A percentile compares a stretch with the other conserved stretches of the same genome.
phyloP scores from a whole-genome alignment of 1,140 invertebrate species.

The Chironomus striatipennis region DNA sequence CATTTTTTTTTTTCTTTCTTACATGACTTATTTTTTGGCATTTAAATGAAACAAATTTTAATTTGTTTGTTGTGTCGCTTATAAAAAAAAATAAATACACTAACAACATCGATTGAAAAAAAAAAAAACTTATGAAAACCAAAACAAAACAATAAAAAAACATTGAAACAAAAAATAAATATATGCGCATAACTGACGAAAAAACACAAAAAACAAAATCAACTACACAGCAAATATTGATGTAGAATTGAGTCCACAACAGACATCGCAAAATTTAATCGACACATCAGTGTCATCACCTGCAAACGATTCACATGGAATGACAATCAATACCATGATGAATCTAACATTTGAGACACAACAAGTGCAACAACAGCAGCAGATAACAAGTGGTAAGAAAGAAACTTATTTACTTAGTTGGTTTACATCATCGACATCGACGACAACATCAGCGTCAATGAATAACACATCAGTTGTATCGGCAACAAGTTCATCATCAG shows the following conservation, averaged over 20 bases:
- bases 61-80: slow-evolving; percentile 17
- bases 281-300: neutral
- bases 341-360: slow-evolving; percentile 3
- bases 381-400: slow-evolving; percentile 23
- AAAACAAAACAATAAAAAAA: slow-evolving; percentile 5
- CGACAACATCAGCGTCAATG: neutral
- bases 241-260: neutral
- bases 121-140: neutral
- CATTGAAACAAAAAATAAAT: neutral
- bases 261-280: neutral
- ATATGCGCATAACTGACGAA: neutral
- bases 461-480: neutral
- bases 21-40: slow-evolving; percentile 16
- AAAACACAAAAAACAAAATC: too few species aligned
- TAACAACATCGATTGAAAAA: neutral
- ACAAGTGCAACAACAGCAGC: slow-evolving; percentile 23
- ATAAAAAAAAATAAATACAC: neutral
- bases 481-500: neutral
- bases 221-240: slow-evolving; percentile 18
- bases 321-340: neutral
- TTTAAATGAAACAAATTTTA: neutral
- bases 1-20: neutral
- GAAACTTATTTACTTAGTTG: slow-evolving; percentile 11
- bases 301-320: neutral
- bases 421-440: slow-evolving; percentile 11